Evolutionary conservation across 2,113 vertebrate genomes (phyloP).

Genomic region (Myrmecobius fasciatus): DNA sequence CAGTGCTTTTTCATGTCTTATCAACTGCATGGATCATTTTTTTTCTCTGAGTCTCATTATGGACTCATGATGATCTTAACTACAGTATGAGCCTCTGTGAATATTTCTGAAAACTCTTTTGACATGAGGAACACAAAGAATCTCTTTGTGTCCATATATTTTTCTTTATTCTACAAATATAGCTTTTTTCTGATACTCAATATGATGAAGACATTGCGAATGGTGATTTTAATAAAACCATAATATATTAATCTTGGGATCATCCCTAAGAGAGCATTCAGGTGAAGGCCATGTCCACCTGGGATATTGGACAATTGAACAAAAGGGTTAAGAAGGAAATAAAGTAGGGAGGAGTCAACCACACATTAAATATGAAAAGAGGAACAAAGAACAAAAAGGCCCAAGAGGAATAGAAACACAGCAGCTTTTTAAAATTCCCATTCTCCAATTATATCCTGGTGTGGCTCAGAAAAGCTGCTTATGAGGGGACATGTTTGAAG

Average conservation of each 20-base stretch:
- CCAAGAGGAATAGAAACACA: not conserved
- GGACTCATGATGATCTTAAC: conserved; percentile 50
- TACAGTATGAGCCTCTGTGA: conserved; percentile 61
- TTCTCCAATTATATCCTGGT: not conserved
- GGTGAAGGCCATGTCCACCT: not conserved
- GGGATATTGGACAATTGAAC: not conserved
- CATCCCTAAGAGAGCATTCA: not conserved
- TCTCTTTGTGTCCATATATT: not conserved
- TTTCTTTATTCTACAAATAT: conserved; percentile 38
- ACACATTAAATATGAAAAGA: not conserved
- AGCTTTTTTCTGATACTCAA: conserved; percentile 57
- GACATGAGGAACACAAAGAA: conserved; percentile 37
- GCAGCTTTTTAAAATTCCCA: not conserved
- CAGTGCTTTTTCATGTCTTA: conserved; percentile 10
- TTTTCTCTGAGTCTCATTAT: conserved; percentile 62
- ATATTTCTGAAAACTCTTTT: conserved; percentile 51
- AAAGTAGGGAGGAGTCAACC: not conserved
- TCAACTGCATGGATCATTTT: conserved; percentile 66
- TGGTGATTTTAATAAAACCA: conserved; percentile 36
- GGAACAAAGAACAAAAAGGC: not conserved
- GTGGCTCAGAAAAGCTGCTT: not conserved
- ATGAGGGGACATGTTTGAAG: not conserved
- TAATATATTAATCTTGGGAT: conserved; percentile 16
- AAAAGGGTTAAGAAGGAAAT: not conserved
- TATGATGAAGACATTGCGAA: not conserved